A percentile compares a stretch with the other conserved stretches of the same genome.
phyloP scores from a whole-genome alignment of 2,797 vertebrate genomes.

The Jordanella pulchra region DNA sequence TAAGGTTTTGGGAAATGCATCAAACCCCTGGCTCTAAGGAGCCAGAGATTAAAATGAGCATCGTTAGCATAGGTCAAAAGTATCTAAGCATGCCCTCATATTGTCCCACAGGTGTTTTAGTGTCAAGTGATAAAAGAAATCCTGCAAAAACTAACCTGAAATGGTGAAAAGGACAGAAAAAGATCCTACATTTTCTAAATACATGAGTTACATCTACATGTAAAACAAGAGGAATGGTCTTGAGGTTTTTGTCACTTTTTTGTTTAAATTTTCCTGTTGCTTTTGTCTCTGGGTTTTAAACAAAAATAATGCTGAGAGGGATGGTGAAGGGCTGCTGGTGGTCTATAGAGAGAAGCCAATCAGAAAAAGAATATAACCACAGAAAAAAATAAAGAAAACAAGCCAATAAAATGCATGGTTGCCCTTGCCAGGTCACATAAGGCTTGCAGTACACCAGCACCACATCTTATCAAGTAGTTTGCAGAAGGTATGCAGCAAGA shows the following conservation, averaged over 20 bases:
- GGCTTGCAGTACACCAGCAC: constrained; percentile 52
- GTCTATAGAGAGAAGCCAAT: not conserved
- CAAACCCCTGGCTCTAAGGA: constrained; percentile 14
- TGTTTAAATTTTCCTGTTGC: constrained; percentile 59
- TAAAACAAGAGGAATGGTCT: constrained; percentile 9
- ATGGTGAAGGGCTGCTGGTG: not conserved
- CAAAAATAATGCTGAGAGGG: constrained; percentile 34
- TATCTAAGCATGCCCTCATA: constrained; percentile 10
- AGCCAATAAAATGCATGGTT: constrained; percentile 62
- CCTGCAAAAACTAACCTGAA: not conserved
- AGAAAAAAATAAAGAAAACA: constrained; percentile 46
- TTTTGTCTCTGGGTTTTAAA: constrained; percentile 52
- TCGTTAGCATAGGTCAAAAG: constrained; percentile 27
- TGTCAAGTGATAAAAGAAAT: constrained; percentile 18
- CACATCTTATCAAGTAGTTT: constrained; percentile 62
- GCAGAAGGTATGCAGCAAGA: constrained; percentile 28
- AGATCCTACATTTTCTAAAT: not conserved
- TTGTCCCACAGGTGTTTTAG: constrained; percentile 8
- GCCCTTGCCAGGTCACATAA: constrained; percentile 65
- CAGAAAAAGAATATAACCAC: constrained; percentile 29
- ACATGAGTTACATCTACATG: constrained; percentile 5
- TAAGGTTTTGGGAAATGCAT: constrained; percentile 4
- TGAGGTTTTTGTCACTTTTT: constrained; percentile 35
- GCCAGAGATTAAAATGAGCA: not conserved
- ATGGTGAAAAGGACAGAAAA: constrained; percentile 13